Evolutionary conservation across 1,140 invertebrate species (phyloP).

Genomic region (Bombus superbus): DNA sequence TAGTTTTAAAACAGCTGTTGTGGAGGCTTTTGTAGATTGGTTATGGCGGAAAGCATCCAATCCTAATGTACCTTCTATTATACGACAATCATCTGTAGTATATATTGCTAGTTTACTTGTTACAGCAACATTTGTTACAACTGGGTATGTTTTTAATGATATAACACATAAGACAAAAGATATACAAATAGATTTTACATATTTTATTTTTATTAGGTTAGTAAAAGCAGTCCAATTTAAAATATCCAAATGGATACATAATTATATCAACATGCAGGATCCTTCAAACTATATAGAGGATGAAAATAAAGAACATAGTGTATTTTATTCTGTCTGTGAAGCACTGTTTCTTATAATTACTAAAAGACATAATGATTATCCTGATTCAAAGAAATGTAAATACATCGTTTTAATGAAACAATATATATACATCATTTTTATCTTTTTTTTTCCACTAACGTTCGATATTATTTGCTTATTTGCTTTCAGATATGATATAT

Average conservation of each 20-base stretch:
- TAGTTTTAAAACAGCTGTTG: slow-evolving; percentile 86
- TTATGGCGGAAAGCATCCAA: slow-evolving; percentile 90
- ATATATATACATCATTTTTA: slow-evolving; percentile 30
- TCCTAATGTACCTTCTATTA: slow-evolving; percentile 85
- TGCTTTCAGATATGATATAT: slow-evolving; percentile 88
- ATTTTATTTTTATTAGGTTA: slow-evolving; percentile 81
- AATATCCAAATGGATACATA: slow-evolving; percentile 89
- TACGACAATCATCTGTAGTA: slow-evolving; percentile 87
- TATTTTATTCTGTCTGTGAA: slow-evolving; percentile 96
- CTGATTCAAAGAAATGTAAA: slow-evolving; percentile 89
- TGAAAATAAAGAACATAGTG: slow-evolving; percentile 87
- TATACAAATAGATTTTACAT: background rate
- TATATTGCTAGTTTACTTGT: slow-evolving; percentile 91
- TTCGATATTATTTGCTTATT: slow-evolving; percentile 60
- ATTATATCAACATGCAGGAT: slow-evolving; percentile 87
- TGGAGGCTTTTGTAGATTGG: slow-evolving; percentile 87
- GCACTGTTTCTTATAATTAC: slow-evolving; percentile 95
- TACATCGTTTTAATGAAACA: slow-evolving; percentile 57
- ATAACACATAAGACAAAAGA: background rate
- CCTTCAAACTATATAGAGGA: slow-evolving; percentile 80
- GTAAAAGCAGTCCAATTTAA: slow-evolving; percentile 86
- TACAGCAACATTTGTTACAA: slow-evolving; percentile 86
- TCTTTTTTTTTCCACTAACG: background rate
- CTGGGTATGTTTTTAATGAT: slow-evolving; percentile 84
- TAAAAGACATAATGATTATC: slow-evolving; percentile 93